These are phyloP conservation scores for Platysternon megacephalum DNA, from an alignment of 2,113 vertebrate species.

Conservation along the genomic window DNA sequence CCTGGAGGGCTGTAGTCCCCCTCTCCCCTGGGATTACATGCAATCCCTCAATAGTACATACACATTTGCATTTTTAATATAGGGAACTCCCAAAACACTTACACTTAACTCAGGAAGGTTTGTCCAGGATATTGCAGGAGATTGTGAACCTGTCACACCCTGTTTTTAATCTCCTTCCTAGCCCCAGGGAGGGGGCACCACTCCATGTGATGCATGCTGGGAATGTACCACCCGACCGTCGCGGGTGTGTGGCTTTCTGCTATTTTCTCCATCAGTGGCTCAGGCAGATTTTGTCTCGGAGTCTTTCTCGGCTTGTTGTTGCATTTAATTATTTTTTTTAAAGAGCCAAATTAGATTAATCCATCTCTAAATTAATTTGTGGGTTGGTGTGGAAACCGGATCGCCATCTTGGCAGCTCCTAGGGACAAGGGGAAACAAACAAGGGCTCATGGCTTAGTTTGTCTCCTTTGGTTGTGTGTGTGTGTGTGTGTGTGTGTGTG, in stretches of 20 bases:
- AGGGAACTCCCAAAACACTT: not conserved
- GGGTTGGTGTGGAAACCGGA: not conserved
- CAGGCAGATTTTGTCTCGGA: not conserved
- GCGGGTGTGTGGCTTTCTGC: fast-evolving
- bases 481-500: not conserved
- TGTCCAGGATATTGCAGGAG: not conserved
- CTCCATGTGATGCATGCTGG: not conserved
- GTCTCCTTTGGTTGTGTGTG: not conserved
- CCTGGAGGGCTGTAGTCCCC: not conserved
- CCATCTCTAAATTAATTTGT: slow-evolving; percentile 28
- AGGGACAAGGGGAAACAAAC: too few relatives aligned
- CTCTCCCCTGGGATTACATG: not conserved
- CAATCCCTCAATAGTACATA: not conserved
- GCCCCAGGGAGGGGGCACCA: not conserved
- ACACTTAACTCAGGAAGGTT: not conserved
- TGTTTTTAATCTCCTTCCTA: not conserved
- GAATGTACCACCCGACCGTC: not conserved
- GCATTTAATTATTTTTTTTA: slow-evolving; percentile 45
- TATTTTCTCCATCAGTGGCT: not conserved
- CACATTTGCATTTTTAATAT: not conserved
- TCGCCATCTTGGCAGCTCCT: fast-evolving
- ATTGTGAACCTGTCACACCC: not conserved
- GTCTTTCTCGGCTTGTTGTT: not conserved
- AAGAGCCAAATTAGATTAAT: slow-evolving; percentile 21
- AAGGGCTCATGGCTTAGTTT: not conserved